Evolutionary conservation across 2,888 invertebrate genomes (phyloP).

Genomic region (Drosophila borborema): DNA sequence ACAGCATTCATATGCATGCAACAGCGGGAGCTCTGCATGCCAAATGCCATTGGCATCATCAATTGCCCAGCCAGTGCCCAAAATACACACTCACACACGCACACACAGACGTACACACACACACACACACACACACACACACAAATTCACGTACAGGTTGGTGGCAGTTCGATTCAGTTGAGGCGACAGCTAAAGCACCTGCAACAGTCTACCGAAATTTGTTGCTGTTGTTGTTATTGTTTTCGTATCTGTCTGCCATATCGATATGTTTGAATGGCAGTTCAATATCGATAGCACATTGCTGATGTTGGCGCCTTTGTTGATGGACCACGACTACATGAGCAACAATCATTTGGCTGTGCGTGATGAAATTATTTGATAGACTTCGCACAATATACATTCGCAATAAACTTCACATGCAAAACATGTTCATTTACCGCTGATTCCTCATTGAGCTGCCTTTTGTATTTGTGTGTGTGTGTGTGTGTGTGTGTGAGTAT

Average conservation of each 20-base stretch:
- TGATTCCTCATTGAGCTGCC: constrained; percentile 67
- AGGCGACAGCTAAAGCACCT: constrained; percentile 30
- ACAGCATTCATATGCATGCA: constrained; percentile 30
- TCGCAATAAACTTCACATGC: constrained; percentile 18
- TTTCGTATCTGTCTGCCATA: constrained; percentile 5
- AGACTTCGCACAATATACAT: constrained; percentile 30
- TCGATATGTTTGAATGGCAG: constrained; percentile 45
- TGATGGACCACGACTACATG: constrained; percentile 17
- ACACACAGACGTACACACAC: too few relatives aligned
- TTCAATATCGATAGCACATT: constrained; percentile 45
- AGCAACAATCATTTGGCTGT: constrained; percentile 28
- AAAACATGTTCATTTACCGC: constrained; percentile 69
- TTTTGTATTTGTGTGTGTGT: constrained; percentile 7
- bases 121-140: neutral
- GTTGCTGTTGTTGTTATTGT: neutral
- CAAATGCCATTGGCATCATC: constrained; percentile 47
- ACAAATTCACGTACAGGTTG: neutral
- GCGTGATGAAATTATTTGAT: constrained; percentile 61
- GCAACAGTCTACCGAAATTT: constrained; percentile 31
- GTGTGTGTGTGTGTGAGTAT: neutral
- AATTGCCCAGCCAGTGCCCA: constrained; percentile 37
- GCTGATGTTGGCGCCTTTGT: constrained; percentile 25
- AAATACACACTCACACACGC: constrained; percentile 13
- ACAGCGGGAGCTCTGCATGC: constrained; percentile 30
- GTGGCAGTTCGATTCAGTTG: constrained; percentile 1